Evolutionary conservation across 2,113 vertebrate species (phyloP), one percentile per base, ranked within the genome.

Genomic region (Microtus pennsylvanicus): DNA sequence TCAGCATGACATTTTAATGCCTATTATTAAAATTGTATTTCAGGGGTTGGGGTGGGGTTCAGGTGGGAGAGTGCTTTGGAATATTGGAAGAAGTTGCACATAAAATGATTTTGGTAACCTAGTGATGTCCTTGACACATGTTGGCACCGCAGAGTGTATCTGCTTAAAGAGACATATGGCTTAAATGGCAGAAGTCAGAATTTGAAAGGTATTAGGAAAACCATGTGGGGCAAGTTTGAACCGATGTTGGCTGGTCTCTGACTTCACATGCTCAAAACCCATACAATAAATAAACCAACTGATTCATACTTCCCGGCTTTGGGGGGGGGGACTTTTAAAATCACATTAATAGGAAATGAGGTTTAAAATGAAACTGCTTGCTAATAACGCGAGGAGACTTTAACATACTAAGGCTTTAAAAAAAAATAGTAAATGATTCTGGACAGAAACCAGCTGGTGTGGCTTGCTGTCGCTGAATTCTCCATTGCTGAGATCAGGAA

Each of bases 121-220:
- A 96, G 90, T 19, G 26, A 92, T 97, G 95, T 96, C 97, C 97
- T 97, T 97, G 97, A 96, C 95, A 96, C 78, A 95, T 94, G 96
- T 96, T 97, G 97, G 97, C 96, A 97, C 90, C 65, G 85, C 67
- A 61, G 77, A 97, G 92, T 96, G 72, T 90, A 80, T 98, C 92
- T 96, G 97, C 96, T 95, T 97, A 96, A 97, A 97, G 97, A 97
- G 97, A 97, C 96, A 97, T 97, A 97, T 97, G 97, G 96, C 96
- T 95, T 55, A 75, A 97, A 97, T 87, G 97, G 96, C 96, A 97
- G 96, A 97, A 98, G 96, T 98, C 97, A 95, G 91, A 96, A 95
- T 98, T 91, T 96, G 97, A 97, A 97, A 95, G 94, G 97, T 96
- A 97, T 97, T 97, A 98, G 96, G 86, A 97, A 95, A 98, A 93